Conservation (phyloP, 2,888 invertebrate genomes). For the Periphyllus acericola region DNA sequence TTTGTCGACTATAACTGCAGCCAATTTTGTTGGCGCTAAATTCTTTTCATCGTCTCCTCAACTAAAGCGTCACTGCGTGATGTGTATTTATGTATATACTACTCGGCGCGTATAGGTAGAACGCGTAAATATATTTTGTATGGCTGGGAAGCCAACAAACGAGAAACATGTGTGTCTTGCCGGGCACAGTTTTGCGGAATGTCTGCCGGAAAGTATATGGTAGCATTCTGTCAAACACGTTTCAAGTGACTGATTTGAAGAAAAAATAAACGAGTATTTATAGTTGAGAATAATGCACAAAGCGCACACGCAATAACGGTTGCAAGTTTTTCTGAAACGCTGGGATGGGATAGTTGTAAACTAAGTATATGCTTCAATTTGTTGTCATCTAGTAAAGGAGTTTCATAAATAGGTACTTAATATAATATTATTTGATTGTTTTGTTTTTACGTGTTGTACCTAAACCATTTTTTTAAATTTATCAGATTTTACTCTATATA, state of each 20-base stretch:
- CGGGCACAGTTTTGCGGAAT: conserved; percentile 33
- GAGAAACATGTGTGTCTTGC: conserved; percentile 49
- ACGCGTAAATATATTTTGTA: conserved; percentile 16
- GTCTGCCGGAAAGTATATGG: conserved; percentile 20
- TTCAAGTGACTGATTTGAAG: conserved; percentile 45
- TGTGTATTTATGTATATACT: background rate
- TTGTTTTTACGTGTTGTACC: too few relatives aligned
- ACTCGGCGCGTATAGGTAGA: conserved; percentile 4
- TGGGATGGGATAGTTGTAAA: background rate
- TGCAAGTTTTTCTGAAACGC: background rate
- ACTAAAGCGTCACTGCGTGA: background rate
- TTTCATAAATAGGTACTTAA: too few relatives aligned
- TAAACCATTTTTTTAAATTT: too few relatives aligned
- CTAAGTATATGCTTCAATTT: background rate
- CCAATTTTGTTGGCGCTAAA: conserved; percentile 51
- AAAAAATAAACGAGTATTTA: conserved; percentile 26
- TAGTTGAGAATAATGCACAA: conserved; percentile 15
- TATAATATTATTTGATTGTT: too few relatives aligned
- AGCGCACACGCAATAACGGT: background rate
- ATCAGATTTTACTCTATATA: too few relatives aligned
- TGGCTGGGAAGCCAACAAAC: conserved; percentile 31
- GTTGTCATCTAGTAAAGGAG: background rate
- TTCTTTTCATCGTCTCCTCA: conserved; percentile 44
- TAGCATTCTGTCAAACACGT: conserved; percentile 41
- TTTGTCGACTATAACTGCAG: conserved; percentile 10